phyloP scores from a whole-genome alignment of 2,888 invertebrate species.

The Deilephila porcellus region DNA sequence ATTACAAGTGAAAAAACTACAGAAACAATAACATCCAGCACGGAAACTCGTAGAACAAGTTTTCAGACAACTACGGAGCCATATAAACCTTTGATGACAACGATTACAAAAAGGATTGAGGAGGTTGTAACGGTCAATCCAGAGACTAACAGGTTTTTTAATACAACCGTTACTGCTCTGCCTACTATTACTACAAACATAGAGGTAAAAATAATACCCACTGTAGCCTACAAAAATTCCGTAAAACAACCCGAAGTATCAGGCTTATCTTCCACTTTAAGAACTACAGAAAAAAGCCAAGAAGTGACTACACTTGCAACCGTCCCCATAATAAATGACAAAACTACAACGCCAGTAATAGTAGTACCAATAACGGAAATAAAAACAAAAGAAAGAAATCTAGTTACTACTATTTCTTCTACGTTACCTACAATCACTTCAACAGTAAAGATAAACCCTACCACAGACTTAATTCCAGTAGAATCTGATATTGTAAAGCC shows the following conservation, averaged over 20 bases:
- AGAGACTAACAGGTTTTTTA: neutral
- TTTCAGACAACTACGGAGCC: conserved; percentile 3
- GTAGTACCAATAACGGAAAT: neutral
- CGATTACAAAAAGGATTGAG: neutral
- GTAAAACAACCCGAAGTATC: neutral
- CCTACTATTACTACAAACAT: neutral
- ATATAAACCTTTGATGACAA: neutral
- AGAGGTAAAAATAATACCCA: conserved; percentile 1
- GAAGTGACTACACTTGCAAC: neutral
- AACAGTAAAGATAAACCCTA: neutral
- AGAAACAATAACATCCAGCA: neutral
- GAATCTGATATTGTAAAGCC: neutral
- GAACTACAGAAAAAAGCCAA: neutral
- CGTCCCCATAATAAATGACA: neutral
- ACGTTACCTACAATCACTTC: neutral
- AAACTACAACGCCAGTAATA: too few species aligned
- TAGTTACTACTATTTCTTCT: neutral
- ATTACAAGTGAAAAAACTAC: neutral
- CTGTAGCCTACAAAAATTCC: neutral
- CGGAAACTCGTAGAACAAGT: neutral
- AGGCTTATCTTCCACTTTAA: neutral
- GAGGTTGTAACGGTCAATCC: neutral
- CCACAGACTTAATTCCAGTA: neutral
- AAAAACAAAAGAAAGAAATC: neutral
- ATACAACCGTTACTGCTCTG: neutral